Evolutionary conservation across 2,888 invertebrate genomes (phyloP), one percentile per base, ranked within the genome.

Genomic region (Amaurobius ferox): DNA sequence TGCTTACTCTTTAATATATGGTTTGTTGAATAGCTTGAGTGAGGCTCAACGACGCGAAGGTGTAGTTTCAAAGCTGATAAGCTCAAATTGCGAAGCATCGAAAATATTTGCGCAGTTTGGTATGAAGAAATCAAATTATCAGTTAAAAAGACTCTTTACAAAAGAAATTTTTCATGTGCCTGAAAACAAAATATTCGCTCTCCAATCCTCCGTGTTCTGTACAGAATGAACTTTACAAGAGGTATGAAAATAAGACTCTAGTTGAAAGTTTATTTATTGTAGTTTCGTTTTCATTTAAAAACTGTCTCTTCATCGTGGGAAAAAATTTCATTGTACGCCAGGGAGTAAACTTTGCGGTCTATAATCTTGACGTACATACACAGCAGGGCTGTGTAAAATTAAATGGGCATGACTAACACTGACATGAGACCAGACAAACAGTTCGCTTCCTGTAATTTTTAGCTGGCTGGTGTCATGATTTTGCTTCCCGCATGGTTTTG

Each of bases 121-220:
- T 11, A 76, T 88, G 40, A 74, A 70, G 67, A 85, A 71, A 68
- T 76, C 87, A 6, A 62, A 66, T 5, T 88, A 88, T 62, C 79
- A 74, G 6, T 55, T 88, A 32, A 76, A 73, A 35, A 72, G 88
- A 26, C 83, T 88, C 16, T 88, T 88, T 55, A 88, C 88, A 5
- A 85, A 87, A 44, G 62, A 68, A 19, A 35, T 88, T 5, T 72
- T 86, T n/a, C 74, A 80, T 30, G 79, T 88, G 32, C 88, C 88
- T 16, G 83, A 87, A 29, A 73, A 44, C 19, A 70, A 72, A 70
- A 78, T 88, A 16, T 88, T 87, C 48, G 88, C 88, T 23, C 30
- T 88, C 1, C 88, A 88, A 13, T 85, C 88, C 0, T 88, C 88
- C 11, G 88, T 88, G 3, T 88, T 88, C 35, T 88, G 88, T 39